These are phyloP conservation scores for Bursaphelenchus okinawaensis DNA, from an alignment of 2,888 invertebrate species.

Conservation along the genomic window DNA sequence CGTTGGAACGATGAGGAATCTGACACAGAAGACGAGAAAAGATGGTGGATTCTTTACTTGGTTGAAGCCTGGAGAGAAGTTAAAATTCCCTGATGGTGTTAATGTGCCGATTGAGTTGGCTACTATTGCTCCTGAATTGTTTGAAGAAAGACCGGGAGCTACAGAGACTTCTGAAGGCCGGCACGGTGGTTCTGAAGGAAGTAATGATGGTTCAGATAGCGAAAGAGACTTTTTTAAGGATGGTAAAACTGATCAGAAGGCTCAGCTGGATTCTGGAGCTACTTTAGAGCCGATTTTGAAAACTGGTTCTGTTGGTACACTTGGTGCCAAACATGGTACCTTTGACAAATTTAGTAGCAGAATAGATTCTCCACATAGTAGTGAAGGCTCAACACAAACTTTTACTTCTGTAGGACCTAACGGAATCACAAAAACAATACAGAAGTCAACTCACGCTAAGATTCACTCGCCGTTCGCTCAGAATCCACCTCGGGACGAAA, in stretches of 20 bases:
- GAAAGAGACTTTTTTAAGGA: no score
- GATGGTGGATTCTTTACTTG: slow-evolving; percentile 14
- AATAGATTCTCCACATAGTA: no score
- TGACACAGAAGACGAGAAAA: neutral
- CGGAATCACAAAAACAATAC: neutral
- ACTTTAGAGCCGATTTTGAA: no score
- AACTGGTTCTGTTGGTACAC: no score
- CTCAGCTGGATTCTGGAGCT: no score
- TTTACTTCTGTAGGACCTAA: neutral
- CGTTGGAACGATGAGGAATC: neutral
- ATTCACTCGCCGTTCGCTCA: neutral
- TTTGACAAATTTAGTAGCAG: no score
- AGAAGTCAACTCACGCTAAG: neutral
- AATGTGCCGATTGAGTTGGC: slow-evolving; percentile 13
- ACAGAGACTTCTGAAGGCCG: no score
- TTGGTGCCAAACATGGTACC: no score
- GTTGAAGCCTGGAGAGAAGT: slow-evolving; percentile 10
- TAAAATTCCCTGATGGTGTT: slow-evolving; percentile 4
- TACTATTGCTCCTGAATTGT: slow-evolving; percentile 13
- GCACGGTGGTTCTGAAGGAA: no score
- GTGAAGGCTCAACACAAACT: no score
- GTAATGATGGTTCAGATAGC: no score
- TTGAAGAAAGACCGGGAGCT: slow-evolving; percentile 7
- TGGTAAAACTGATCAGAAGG: no score
- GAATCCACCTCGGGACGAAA: neutral